Evolutionary conservation across 2,888 invertebrate species (phyloP), one percentile per base, ranked within the genome.

Genomic region (Leucoptera coffeella): DNA sequence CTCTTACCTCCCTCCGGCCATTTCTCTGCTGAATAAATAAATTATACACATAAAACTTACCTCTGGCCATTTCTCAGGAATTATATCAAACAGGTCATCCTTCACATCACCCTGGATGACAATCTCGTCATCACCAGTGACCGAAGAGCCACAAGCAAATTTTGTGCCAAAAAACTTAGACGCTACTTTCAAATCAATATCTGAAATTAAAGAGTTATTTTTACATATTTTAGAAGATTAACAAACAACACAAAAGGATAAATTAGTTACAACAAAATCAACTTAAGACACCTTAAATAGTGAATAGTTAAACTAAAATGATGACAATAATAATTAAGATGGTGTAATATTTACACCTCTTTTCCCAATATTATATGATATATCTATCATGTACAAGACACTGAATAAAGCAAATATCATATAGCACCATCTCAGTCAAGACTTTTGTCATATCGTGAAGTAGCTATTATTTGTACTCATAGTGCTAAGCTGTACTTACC

Each of bases 101-200:
- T 97, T 96, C 1, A 97, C 94, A 67, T 97, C 96, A 28, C 96
- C 97, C 61, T 99, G 97, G 49, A 99, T 95, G 23, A 99, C 97
- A 49, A 99, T 97, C 65, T 99, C 99, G 75, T 99, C 97, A 38
- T 95, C 93, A 4, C 94, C 96, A 15, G 96, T 96, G 2, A 99
- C 95, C 7, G 97, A 97, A 5, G 95, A 93, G n/a, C 97, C 97
- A 64, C 97, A 99, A 4, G 97, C 95, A 73, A 99, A 99, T 60
- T 88, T 92, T 30, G 90, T 89, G 21, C 95, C 93, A 69, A 99
- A 97, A 55, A 90, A 93, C 57, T 99, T 99, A 15, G 95, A 89
- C 28, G 97, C 99, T 35, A 91, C 91, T 69, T 99, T 99, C 32
- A 97, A 69, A 59, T 99, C 97, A 57, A 99, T 94, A 57, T 91